Conservation (phyloP, 1,140 invertebrate species). For the Mercenaria mercenaria region DNA sequence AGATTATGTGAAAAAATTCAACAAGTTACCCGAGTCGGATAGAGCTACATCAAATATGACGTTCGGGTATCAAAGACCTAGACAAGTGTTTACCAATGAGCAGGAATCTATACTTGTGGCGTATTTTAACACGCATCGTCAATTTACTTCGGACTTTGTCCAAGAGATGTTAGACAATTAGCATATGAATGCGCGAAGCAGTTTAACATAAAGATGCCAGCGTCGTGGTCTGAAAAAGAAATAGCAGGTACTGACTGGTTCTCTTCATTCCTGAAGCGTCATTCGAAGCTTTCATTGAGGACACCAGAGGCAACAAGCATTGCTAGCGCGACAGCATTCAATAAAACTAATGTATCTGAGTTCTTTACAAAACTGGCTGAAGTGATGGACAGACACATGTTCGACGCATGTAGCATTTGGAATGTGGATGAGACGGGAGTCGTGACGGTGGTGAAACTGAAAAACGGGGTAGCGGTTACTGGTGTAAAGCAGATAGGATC, state of each 20-base stretch:
- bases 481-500: constrained; percentile 85
- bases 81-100: not conserved
- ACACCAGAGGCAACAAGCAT: constrained; percentile 85
- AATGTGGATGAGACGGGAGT: constrained; percentile 87
- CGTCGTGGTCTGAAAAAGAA: no score
- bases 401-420: constrained; percentile 81
- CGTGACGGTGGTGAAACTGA: constrained; percentile 85
- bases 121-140: not conserved
- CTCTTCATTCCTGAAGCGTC: no score
- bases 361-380: constrained; percentile 74
- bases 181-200: no score
- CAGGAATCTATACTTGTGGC: not conserved
- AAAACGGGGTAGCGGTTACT: constrained; percentile 85
- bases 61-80: not conserved
- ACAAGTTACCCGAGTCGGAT: no score
- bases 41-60: no score
- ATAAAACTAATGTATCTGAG: constrained; percentile 83
- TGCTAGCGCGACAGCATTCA: constrained; percentile 86
- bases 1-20: no score
- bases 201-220: no score
- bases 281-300: not conserved
- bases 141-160: constrained; percentile 37
- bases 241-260: no score
- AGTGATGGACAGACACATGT: no score
- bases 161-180: constrained; percentile 83